Percentiles rank a stretch among this genome's conserved stretches.
Conservation (phyloP, 1,140 invertebrate genomes). For the Polyergus mexicanus region DNA sequence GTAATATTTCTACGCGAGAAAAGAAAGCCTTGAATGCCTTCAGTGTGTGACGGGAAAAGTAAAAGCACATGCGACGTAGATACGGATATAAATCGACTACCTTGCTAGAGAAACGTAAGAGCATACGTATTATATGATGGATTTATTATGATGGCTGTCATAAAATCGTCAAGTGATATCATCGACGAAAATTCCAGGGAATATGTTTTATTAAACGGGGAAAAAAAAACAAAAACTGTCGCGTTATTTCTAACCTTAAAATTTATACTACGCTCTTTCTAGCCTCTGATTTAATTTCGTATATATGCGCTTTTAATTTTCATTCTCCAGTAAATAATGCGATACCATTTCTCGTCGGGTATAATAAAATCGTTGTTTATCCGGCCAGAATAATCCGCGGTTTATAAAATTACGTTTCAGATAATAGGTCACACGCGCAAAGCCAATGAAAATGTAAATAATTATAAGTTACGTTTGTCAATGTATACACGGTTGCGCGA, state of each 20-base stretch:
- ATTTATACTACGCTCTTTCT: slow-evolving; percentile 4
- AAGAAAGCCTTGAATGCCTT: background rate
- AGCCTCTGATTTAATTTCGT: background rate
- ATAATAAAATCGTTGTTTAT: slow-evolving; percentile 52
- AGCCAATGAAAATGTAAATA: slow-evolving; percentile 48
- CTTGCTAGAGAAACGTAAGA: background rate
- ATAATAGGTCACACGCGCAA: slow-evolving; percentile 43
- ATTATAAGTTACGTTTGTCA: slow-evolving; percentile 62
- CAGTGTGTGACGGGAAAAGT: background rate
- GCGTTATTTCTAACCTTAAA: background rate
- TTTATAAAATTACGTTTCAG: slow-evolving; percentile 60
- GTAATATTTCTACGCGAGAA: background rate
- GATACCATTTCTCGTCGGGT: slow-evolving; percentile 19
- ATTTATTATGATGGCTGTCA: background rate
- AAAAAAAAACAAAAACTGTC: background rate
- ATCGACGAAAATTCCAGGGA: background rate
- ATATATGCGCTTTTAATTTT: slow-evolving; percentile 21
- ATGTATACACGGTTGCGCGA: background rate
- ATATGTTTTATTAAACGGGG: background rate
- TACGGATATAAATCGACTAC: background rate
- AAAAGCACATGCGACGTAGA: background rate
- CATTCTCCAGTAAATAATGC: slow-evolving; percentile 35
- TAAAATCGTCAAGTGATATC: background rate
- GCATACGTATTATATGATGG: background rate
- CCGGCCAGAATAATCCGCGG: slow-evolving; percentile 29